Base-by-base conservation (phyloP, 2,888 invertebrate genomes). In the Drosophila demipolita region DNA sequence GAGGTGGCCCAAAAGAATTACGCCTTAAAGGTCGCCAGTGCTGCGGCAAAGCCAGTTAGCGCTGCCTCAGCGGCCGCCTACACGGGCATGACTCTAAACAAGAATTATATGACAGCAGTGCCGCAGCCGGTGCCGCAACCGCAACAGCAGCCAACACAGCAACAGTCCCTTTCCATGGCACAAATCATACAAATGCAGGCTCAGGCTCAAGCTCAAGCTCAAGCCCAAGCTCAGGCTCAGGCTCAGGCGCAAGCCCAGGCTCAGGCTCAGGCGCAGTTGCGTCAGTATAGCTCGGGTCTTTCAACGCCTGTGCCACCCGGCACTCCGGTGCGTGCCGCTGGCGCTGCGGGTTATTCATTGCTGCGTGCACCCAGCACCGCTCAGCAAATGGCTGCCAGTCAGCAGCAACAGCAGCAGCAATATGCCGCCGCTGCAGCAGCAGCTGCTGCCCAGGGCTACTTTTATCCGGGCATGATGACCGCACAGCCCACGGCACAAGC, bases 1-100 rank as follows among this genome's bases (percentile, higher is more conserved):
- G 97, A 97, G 90, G 96, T 96, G 75, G 97, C 97, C 45, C 97
- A 97, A 92, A 97, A 97, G 93, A 97, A 96, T 92, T 97, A 97
- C 92, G 96, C 96, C 42, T 94, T 96, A 55, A 95, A 96, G 90
- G 92, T 95, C 77, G 95, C 95, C 11, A 77, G 63, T 68, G 87
- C 85, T 0, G 79, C 73, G 6, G 64, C 11, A 23, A 80, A 78
- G 36, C 69, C 80, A 8, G 71, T 78, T 32, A 58, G 38, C 1
- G 94, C 94, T 54, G 75, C 75, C 26, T 83, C 92, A 0, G 79
- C 90, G 5, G 93, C 95, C 36, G 95, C 95, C 89, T 96, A 96
- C 91, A 95, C 96, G 12, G 96, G 96, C 36, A 95, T 96, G 57
- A 94, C 96, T 3, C 93, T 96, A 54, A 96, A 96, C 91, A 96